A percentile compares a stretch with the other conserved stretches of the same genome.
These are phyloP conservation scores for Eulithis prunata DNA, from an alignment of 2,888 invertebrate genomes.

Conservation along the genomic window DNA sequence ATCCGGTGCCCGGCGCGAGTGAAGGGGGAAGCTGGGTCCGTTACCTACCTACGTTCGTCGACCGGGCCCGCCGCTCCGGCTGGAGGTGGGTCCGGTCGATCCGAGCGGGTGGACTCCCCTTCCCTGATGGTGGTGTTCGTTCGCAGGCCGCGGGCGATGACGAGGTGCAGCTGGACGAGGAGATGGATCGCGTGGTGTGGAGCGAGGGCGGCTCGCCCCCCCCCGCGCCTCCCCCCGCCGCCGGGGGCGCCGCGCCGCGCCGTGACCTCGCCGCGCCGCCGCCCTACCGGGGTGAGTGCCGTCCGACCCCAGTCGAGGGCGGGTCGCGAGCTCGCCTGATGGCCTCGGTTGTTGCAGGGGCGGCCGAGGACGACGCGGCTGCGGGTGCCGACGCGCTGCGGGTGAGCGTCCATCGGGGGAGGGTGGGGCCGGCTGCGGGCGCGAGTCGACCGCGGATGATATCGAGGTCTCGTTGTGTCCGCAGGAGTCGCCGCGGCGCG, in stretches of 20 bases:
- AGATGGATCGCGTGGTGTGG: slow-evolving; percentile 95
- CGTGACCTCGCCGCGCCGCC: slow-evolving; percentile 36
- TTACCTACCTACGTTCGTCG: too few relatives aligned
- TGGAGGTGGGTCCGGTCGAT: too few relatives aligned
- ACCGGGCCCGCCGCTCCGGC: too few relatives aligned
- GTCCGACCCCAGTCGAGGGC: background rate
- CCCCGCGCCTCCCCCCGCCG: slow-evolving; percentile 46
- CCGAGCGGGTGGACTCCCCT: too few relatives aligned
- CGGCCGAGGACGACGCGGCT: too few relatives aligned
- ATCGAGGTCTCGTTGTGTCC: background rate
- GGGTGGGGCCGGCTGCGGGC: background rate
- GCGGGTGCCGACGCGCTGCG: background rate
- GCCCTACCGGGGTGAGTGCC: slow-evolving; percentile 27
- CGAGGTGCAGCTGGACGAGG: slow-evolving; percentile 91
- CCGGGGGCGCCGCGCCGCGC: slow-evolving; percentile 55
- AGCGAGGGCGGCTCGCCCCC: slow-evolving; percentile 84
- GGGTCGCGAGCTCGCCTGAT: too few relatives aligned
- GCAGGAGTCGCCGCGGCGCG: slow-evolving; percentile 50
- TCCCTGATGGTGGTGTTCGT: background rate
- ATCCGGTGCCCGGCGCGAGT: too few relatives aligned
- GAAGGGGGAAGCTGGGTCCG: too few relatives aligned
- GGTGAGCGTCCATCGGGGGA: too few relatives aligned
- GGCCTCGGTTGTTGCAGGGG: slow-evolving; percentile 16
- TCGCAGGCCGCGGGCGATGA: slow-evolving; percentile 70
- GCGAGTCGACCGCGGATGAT: too few relatives aligned